These are phyloP conservation scores for Lipophrys pholis DNA, from an alignment of 2,113 vertebrate genomes.

Conservation along the genomic window DNA sequence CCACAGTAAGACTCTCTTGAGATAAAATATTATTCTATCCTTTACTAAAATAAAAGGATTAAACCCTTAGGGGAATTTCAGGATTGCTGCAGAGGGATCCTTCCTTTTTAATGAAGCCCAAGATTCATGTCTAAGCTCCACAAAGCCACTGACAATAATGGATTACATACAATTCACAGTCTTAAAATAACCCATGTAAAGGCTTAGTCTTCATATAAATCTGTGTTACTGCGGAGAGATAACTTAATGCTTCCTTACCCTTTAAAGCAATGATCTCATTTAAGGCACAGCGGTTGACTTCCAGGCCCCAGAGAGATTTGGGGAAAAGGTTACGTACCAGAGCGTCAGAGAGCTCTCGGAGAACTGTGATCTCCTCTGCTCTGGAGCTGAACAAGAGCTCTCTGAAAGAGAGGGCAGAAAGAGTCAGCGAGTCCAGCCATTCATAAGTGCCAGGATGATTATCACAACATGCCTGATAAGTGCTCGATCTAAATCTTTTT, in stretches of 20 bases:
- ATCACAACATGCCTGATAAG: not conserved
- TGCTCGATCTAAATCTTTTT: not conserved
- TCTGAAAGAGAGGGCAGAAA: slow-evolving; percentile 58
- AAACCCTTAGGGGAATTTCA: slow-evolving; percentile 32
- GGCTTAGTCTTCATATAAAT: slow-evolving; percentile 46
- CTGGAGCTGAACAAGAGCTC: slow-evolving; percentile 71
- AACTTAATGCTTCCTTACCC: slow-evolving; percentile 73
- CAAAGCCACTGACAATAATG: slow-evolving; percentile 49
- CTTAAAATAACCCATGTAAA: slow-evolving; percentile 25
- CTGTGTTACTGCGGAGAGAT: slow-evolving; percentile 28
- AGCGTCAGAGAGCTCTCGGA: slow-evolving; percentile 76
- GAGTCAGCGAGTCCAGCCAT: not conserved
- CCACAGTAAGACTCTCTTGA: slow-evolving; percentile 9
- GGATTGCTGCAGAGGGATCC: slow-evolving; percentile 27
- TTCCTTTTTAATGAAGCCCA: slow-evolving; percentile 23
- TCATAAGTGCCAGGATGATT: slow-evolving; percentile 9
- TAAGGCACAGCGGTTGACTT: slow-evolving; percentile 78
- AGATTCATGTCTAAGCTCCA: slow-evolving; percentile 48
- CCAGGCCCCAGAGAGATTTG: slow-evolving; percentile 67
- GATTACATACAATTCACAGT: slow-evolving; percentile 51
- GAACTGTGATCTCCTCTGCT: slow-evolving; percentile 74
- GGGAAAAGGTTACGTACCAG: slow-evolving; percentile 81
- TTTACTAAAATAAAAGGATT: slow-evolving; percentile 18
- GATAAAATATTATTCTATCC: slow-evolving; percentile 38
- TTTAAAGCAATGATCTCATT: slow-evolving; percentile 83